Evolutionary conservation across 2,113 vertebrate genomes (phyloP).

Genomic region (Phrynosoma platyrhinos): DNA sequence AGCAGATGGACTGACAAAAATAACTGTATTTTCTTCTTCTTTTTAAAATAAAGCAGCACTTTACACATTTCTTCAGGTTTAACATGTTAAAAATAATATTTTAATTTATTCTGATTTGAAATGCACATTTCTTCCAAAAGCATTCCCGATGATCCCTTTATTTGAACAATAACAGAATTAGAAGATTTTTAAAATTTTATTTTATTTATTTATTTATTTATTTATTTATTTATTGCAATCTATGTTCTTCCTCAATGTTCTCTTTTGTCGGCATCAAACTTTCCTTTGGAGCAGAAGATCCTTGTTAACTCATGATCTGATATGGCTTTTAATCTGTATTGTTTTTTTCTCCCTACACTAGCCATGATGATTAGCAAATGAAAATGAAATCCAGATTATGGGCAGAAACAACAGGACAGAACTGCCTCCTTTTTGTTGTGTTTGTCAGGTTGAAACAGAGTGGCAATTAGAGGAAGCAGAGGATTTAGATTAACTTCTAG

Average conservation of each 20-base stretch:
- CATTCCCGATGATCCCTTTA: slow-evolving; percentile 25
- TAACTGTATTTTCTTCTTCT: slow-evolving; percentile 46
- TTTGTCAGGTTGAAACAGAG: neutral
- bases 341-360: neutral
- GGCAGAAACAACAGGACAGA: neutral
- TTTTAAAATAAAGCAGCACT: slow-evolving; percentile 38
- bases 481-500: neutral
- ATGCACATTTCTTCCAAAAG: slow-evolving; percentile 29
- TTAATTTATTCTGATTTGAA: slow-evolving; percentile 43
- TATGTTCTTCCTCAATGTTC: neutral
- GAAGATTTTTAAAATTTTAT: too few species aligned
- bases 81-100: neutral
- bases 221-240: neutral
- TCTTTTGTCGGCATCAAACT: neutral
- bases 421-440: too few species aligned
- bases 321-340: too few species aligned
- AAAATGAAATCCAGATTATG: neutral
- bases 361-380: neutral
- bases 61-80: slow-evolving; percentile 32
- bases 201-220: too few species aligned
- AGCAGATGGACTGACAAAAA: slow-evolving; percentile 60
- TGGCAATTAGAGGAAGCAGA: neutral
- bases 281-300: neutral
- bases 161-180: neutral
- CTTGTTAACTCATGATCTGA: neutral